Evolutionary conservation across 2,888 invertebrate genomes (phyloP), one percentile per base, ranked within the genome.

Genomic region (Athalia cordata): DNA sequence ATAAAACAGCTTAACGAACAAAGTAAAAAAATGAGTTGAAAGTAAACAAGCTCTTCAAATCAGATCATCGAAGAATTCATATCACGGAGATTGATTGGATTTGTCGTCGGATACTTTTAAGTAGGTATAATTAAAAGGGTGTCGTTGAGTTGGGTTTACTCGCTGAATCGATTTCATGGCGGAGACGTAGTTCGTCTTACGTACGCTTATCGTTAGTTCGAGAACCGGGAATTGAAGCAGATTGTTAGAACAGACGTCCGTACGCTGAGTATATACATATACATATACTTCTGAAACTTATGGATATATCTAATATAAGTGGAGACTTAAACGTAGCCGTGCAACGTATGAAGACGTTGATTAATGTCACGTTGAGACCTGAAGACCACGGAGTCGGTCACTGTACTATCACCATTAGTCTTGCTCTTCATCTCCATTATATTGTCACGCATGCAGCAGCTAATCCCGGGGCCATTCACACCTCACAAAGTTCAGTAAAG

Each of bases 361-460:
- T 80, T 80, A 70, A 80, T 80, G 80, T 77, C 70, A 68, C 65
- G 76, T 72, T 52, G 77, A 72, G 72, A 61, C n/a, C 49, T 6
- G 57, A 59, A 52, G 52, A 55, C 76, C 67, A 78, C 57, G 72
- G 76, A 57, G 76, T 77, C 80, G 82, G 80, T 82, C 84, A 83
- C 81, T 81, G 81, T 78, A 81, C 81, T 77, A 81, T 80, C 78
- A 83, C 82, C 84, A 85, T 85, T 85, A 85, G 83, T 84, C 85
- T 84, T 82, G 81, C 78, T 81, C 81, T 84, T 84, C 82, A 80
- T 84, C 85, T 82, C 82, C 81, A 85, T 83, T 64, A 77, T 77
- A 77, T 57, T 70, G 70, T 70, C 75, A 78, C 80, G 82, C 80
- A 84, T 29, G 29, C 29, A 81, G 80, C 82, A 80, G 79, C 70